These are phyloP conservation scores for Lepeophtheirus nordmannii DNA, from an alignment of 2,888 invertebrate genomes.

Conservation along the genomic window DNA sequence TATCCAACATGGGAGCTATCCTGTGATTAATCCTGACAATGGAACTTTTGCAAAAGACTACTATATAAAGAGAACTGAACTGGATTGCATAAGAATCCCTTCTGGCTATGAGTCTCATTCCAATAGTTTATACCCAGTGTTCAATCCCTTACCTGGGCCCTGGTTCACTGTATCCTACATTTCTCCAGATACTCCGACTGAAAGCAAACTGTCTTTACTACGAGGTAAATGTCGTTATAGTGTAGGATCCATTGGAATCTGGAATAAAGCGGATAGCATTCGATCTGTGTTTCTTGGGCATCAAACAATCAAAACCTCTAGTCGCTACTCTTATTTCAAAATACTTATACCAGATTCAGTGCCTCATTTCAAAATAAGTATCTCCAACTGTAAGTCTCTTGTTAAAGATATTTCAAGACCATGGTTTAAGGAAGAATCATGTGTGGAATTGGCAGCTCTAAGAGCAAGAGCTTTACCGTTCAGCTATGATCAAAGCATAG, in stretches of 20 bases:
- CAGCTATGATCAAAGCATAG: constrained; percentile 25
- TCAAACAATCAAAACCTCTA: constrained; percentile 33
- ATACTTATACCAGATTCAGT: constrained; percentile 38
- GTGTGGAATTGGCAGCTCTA: constrained; percentile 35
- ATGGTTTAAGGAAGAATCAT: constrained; percentile 28
- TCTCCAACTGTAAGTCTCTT: constrained; percentile 36
- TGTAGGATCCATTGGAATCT: constrained; percentile 39
- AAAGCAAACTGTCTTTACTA: neutral
- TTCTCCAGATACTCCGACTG: constrained; percentile 36
- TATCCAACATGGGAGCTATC: constrained; percentile 63
- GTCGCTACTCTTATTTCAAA: constrained; percentile 38
- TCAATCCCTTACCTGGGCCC: constrained; percentile 46
- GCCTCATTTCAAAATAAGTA: constrained; percentile 35
- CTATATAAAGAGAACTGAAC: constrained; percentile 31
- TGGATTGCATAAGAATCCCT: constrained; percentile 2
- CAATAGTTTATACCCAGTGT: constrained; percentile 36
- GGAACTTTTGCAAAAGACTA: constrained; percentile 55
- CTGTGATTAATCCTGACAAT: constrained; percentile 64
- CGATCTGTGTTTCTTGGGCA: constrained; percentile 35
- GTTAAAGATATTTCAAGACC: constrained; percentile 1
- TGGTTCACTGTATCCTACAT: constrained; percentile 60
- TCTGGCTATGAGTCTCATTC: constrained; percentile 36
- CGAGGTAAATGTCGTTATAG: constrained; percentile 36
- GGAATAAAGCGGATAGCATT: constrained; percentile 36
- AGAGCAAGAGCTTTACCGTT: constrained; percentile 35